These are phyloP conservation scores for Onychomys leucogaster DNA, from an alignment of 2,797 vertebrate genomes.

Conservation along the genomic window DNA sequence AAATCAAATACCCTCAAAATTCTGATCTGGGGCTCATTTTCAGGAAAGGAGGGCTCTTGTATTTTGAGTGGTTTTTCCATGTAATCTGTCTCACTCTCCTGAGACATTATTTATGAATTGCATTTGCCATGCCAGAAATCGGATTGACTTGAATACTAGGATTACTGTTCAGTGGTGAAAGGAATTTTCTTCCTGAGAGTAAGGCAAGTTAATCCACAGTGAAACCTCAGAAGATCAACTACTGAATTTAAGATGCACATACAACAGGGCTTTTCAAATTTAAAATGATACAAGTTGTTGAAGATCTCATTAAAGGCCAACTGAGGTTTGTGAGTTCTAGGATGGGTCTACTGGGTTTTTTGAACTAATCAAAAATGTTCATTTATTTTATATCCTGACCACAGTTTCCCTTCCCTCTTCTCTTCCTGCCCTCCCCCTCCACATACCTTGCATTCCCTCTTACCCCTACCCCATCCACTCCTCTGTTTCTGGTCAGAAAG, in stretches of 20 bases:
- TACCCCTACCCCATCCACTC: too few relatives aligned
- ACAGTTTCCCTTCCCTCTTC: too few relatives aligned
- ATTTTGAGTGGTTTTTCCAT: background rate
- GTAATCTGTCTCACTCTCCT: background rate
- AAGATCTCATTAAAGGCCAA: background rate
- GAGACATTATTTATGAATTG: background rate
- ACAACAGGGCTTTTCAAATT: background rate
- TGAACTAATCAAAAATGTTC: too few relatives aligned
- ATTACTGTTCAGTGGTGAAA: background rate
- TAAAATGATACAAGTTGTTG: background rate
- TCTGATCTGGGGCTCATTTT: background rate
- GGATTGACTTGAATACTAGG: background rate
- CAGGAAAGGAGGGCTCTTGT: slow-evolving; percentile 11
- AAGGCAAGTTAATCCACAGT: background rate
- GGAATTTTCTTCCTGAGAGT: background rate
- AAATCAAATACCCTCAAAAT: background rate
- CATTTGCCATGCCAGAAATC: slow-evolving; percentile 14
- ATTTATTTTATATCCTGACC: too few relatives aligned
- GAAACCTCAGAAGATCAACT: background rate
- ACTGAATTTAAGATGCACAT: background rate
- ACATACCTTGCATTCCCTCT: too few relatives aligned
- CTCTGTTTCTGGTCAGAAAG: too few relatives aligned
- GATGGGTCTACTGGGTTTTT: background rate
- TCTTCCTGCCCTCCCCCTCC: too few relatives aligned
- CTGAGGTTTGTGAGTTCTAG: background rate